Evolutionary conservation across 2,888 invertebrate genomes (phyloP).

Genomic region (Luperina nickerlii): DNA sequence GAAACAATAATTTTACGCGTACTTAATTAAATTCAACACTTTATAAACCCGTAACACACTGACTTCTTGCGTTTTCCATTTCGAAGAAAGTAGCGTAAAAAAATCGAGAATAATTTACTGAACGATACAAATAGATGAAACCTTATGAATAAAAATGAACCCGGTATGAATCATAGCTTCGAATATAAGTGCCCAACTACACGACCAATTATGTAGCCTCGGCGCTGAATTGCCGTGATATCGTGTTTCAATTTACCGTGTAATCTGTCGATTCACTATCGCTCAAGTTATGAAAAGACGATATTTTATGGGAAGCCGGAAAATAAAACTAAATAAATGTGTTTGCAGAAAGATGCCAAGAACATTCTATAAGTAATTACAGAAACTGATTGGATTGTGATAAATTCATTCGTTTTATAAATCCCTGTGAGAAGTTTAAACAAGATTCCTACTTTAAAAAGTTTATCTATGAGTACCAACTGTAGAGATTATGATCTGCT

Average conservation of each 20-base stretch:
- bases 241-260: conserved; percentile 20
- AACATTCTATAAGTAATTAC: background rate
- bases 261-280: conserved; percentile 1
- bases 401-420: background rate
- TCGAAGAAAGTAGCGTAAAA: background rate
- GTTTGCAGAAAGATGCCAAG: background rate
- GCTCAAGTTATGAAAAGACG: background rate
- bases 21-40: background rate
- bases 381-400: background rate
- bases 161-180: conserved; percentile 25
- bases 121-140: conserved; percentile 1
- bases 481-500: background rate
- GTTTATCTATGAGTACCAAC: background rate
- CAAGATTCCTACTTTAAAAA: background rate
- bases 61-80: background rate
- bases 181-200: conserved; percentile 32
- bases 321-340: background rate
- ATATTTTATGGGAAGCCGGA: background rate
- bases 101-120: background rate
- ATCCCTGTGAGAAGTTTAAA: background rate
- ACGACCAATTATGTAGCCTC: conserved; percentile 26
- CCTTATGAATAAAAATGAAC: conserved; percentile 45
- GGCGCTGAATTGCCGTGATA: conserved; percentile 4
- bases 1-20: background rate
- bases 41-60: background rate